These are phyloP conservation scores for Colostygia pectinataria DNA, from an alignment of 2,888 invertebrate species.

Conservation along the genomic window DNA sequence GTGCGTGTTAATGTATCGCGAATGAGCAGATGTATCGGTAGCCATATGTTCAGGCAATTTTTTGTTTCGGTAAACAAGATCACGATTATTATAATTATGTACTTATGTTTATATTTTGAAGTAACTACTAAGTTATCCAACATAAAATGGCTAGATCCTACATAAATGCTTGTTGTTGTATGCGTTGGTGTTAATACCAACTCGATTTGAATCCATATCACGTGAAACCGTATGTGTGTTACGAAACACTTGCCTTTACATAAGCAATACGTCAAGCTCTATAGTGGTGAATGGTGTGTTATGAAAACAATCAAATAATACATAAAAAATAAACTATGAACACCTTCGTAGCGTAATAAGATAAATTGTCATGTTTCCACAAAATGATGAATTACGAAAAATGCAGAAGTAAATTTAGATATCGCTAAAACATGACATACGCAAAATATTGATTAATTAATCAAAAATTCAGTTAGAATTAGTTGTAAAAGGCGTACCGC, in stretches of 20 bases:
- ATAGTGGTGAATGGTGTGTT: conserved; percentile 5
- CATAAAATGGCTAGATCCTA: conserved; percentile 1
- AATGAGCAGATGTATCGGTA: conserved; percentile 58
- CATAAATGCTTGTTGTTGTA: conserved; percentile 1
- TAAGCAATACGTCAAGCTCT: conserved; percentile 5
- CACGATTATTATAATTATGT: background rate
- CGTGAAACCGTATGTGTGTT: conserved; percentile 19
- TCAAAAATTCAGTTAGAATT: conserved; percentile 17
- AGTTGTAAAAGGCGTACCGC: conserved; percentile 32
- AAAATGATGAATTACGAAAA: background rate
- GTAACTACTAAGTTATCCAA: background rate
- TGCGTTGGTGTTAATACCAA: background rate
- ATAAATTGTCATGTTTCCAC: too few relatives aligned
- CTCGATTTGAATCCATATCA: conserved; percentile 22
- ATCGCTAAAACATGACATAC: background rate
- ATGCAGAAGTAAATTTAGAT: background rate
- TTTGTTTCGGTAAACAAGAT: conserved; percentile 39
- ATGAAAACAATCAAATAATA: conserved; percentile 4
- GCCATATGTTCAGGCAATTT: conserved; percentile 58
- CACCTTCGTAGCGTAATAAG: background rate
- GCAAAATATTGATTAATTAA: conserved; percentile 11
- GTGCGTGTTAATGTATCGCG: conserved; percentile 43
- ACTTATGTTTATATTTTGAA: background rate
- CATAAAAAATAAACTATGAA: background rate
- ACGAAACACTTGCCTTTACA: conserved; percentile 18